Conservation (phyloP, 2,888 invertebrate species). For the Boloria selene region DNA sequence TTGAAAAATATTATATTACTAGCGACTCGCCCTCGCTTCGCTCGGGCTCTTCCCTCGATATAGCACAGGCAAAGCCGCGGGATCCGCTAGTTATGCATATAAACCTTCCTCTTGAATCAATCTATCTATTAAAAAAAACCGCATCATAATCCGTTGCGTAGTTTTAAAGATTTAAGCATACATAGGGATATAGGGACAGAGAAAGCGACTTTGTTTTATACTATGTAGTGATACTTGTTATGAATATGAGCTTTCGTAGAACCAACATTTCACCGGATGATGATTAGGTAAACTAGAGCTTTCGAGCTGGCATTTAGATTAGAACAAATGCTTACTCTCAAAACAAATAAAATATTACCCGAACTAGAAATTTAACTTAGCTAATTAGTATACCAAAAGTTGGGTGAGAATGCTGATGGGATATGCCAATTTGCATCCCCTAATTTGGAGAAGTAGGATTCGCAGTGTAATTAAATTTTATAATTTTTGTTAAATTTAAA, state of each 20-base stretch:
- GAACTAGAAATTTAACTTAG: constrained; percentile 6
- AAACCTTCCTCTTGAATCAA: no score
- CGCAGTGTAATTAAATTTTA: neutral
- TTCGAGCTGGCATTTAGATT: constrained; percentile 1
- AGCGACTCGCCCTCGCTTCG: no score
- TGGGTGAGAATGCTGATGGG: constrained; percentile 5
- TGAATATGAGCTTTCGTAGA: neutral
- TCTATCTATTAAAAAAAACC: no score
- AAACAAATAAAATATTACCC: constrained; percentile 12
- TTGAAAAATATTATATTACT: no score
- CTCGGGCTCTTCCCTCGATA: no score
- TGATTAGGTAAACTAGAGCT: constrained; percentile 4
- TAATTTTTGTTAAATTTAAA: neutral
- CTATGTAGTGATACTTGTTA: no score
- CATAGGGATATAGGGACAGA: no score
- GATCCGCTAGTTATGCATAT: no score
- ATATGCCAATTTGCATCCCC: neutral
- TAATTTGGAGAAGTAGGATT: constrained; percentile 7
- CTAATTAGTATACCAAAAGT: constrained; percentile 12
- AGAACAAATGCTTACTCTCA: constrained; percentile 3
- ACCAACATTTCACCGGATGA: neutral
- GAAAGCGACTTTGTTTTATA: no score
- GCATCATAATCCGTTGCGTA: no score
- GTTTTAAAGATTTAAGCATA: no score
- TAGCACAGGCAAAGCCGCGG: no score